Evolutionary conservation across 92 coral and sea anemone species (phyloP).

Genomic region (Umimayanthus chanpuru): DNA sequence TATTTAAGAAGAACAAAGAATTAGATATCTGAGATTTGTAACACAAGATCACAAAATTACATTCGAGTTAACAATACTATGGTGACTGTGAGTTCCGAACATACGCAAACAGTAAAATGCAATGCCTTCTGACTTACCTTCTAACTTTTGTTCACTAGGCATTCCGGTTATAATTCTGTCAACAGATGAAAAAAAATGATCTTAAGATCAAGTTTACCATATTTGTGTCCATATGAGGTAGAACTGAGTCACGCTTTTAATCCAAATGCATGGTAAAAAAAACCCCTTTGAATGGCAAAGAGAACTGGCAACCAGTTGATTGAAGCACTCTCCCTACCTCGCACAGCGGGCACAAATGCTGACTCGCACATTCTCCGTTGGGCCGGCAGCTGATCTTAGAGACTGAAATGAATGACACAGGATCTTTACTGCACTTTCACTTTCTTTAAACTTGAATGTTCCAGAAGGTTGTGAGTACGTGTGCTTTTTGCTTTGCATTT

Average conservation of each 20-base stretch:
- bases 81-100: background rate
- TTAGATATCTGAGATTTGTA: background rate
- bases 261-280: no score
- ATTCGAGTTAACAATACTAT: no score
- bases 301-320: background rate
- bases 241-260: no score
- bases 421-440: no score
- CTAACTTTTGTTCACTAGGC: slow-evolving; percentile 71
- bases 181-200: background rate
- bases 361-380: slow-evolving; percentile 75
- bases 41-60: background rate
- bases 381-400: slow-evolving; percentile 48
- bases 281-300: no score
- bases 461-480: no score
- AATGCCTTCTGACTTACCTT: slow-evolving; percentile 49
- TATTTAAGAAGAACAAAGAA: background rate
- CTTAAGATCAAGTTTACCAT: background rate
- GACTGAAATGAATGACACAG: slow-evolving; percentile 46
- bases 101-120: background rate
- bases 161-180: slow-evolving; percentile 73
- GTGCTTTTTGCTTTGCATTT: no score
- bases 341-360: slow-evolving; percentile 98
- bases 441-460: no score
- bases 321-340: slow-evolving; percentile 55
- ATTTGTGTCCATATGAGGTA: no score